Conservation (phyloP, 2,113 vertebrate genomes). For the Triplophysa siluroides region DNA sequence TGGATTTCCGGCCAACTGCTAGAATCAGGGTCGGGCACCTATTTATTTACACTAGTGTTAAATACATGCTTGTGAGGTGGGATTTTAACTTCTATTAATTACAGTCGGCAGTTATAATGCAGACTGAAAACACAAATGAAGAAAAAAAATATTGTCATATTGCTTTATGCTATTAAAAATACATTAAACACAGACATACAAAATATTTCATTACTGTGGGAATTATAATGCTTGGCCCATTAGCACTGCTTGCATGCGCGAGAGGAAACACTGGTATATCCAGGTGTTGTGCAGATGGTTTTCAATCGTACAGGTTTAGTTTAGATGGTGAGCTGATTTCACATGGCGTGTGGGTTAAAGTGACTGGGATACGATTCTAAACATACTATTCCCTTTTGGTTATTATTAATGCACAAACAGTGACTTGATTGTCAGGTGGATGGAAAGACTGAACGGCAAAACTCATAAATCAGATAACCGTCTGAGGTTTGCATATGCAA, state of each 20-base stretch:
- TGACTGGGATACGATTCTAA: neutral
- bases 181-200: neutral
- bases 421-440: conserved; percentile 35
- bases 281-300: conserved; percentile 39
- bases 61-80: neutral
- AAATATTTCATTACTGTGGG: neutral
- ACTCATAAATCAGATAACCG: conserved; percentile 46
- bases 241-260: neutral
- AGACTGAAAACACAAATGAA: no score
- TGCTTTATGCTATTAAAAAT: no score
- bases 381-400: neutral
- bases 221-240: neutral
- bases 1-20: neutral
- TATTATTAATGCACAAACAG: conserved; percentile 3
- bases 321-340: conserved; percentile 13
- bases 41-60: neutral
- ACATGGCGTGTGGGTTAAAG: neutral
- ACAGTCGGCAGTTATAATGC: no score
- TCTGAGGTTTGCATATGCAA: conserved; percentile 50
- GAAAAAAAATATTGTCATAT: no score
- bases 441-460: conserved; percentile 20
- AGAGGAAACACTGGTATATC: conserved; percentile 5
- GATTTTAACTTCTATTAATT: no score
- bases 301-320: neutral
- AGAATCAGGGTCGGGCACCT: neutral